Conservation (phyloP, 2,797 vertebrate species). For the Amblyraja radiata region DNA sequence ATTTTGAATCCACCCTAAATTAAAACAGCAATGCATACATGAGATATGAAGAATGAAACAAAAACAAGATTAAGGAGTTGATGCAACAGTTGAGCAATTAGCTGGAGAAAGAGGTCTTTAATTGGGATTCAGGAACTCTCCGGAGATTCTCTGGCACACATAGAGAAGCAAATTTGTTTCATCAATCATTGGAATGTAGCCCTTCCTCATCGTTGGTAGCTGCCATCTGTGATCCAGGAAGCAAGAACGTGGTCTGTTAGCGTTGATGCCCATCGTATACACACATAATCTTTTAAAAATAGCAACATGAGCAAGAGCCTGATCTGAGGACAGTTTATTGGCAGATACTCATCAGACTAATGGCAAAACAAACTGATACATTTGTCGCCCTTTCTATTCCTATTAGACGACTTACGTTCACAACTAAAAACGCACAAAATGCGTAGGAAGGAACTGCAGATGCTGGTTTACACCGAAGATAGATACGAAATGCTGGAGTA, state of each 20-base stretch:
- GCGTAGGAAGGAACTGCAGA: too few species aligned
- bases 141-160: not conserved
- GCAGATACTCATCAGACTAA: not conserved
- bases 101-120: not conserved
- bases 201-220: too few species aligned
- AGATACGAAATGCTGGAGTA: too few species aligned
- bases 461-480: too few species aligned
- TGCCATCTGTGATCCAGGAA: not conserved
- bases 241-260: not conserved
- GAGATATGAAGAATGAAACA: not conserved
- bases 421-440: not conserved
- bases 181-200: not conserved
- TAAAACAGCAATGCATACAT: not conserved
- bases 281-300: not conserved
- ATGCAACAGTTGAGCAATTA: slow-evolving; percentile 14
- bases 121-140: not conserved
- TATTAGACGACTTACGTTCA: not conserved
- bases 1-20: not conserved
- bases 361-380: not conserved
- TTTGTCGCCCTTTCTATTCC: not conserved
- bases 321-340: not conserved
- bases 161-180: not conserved
- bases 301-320: not conserved
- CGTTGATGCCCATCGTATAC: not conserved
- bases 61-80: not conserved